Base-by-base conservation (phyloP, 2,797 vertebrate species). In the Catharus ustulatus region DNA sequence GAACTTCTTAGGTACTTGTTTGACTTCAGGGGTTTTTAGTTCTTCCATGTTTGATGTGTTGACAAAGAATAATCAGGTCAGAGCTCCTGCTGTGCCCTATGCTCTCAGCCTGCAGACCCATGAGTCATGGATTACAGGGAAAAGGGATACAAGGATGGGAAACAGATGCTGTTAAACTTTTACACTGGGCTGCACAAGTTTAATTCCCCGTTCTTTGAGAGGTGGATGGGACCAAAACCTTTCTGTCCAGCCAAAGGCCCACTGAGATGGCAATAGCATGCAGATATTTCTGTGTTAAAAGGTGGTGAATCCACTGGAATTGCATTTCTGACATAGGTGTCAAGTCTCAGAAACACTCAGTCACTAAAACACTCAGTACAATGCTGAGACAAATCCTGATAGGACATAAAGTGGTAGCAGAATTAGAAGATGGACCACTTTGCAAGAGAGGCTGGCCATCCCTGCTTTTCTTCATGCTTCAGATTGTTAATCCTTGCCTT, bases 61-160 rank as follows among this genome's bases (percentile, higher is more conserved):
- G n/a, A n/a, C n/a, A n/a, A n/a, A n/a, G n/a, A n/a, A n/a, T n/a
- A n/a, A n/a, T n/a, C n/a, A n/a, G n/a, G n/a, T n/a, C n/a, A n/a
- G n/a, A n/a, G n/a, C n/a, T n/a, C n/a, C n/a, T n/a, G n/a, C n/a
- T n/a, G n/a, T n/a, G n/a, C n/a, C n/a, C n/a, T 15, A 29, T 38
- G 4, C 48, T 75, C 58, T 67, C 80, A 63, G 49, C 52, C 57
- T 83, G 69, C 7, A n/a, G 80, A 66, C 67, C 71, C 85, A n/a
- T 0, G 1, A 58, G 45, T 27, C 80, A 73, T 0, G 0, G 1
- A 30, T 42, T 43, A 52, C 8, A n/a, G n/a, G 57, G 32, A 79
- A 32, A 48, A 46, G 48, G 58, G 68, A 57, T 30, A 62, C 2
- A 0, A 86, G 58, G 15, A 43, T 57, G 63, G 34, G 52, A 79